phyloP scores from a whole-genome alignment of 2,797 vertebrate species.

The Erpetoichthys calabaricus region DNA sequence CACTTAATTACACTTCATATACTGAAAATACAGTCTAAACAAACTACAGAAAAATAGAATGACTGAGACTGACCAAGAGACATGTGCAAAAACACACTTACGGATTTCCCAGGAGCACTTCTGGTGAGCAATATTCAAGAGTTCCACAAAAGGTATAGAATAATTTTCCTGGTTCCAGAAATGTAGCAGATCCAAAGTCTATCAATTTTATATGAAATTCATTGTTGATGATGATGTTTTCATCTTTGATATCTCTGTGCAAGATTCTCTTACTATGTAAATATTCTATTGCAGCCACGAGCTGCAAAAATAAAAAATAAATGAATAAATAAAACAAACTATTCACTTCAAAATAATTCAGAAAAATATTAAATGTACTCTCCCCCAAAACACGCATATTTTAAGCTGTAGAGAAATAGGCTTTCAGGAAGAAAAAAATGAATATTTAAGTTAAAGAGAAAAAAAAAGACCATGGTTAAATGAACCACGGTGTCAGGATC shows the following conservation, averaged over 20 bases:
- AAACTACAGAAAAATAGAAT: too few species aligned
- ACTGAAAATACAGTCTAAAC: too few species aligned
- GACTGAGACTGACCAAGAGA: too few species aligned
- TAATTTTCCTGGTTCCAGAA: constrained; percentile 62
- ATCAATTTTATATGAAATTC: constrained; percentile 80
- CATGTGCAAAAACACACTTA: too few species aligned
- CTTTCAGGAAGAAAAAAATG: too few species aligned
- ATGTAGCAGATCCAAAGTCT: constrained; percentile 81
- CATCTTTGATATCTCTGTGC: constrained; percentile 92
- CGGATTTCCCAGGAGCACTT: constrained; percentile 84
- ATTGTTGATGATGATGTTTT: constrained; percentile 83
- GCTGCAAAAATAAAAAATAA: constrained; percentile 38
- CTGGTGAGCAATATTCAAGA: constrained; percentile 85
- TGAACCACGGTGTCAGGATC: too few species aligned
- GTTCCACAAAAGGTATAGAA: constrained; percentile 88
- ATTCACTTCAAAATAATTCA: neutral
- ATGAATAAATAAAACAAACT: constrained; percentile 8
- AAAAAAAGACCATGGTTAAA: too few species aligned
- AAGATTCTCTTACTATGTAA: constrained; percentile 62
- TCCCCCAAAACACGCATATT: too few species aligned
- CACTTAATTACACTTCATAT: too few species aligned
- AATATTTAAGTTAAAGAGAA: too few species aligned
- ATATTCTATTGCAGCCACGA: constrained; percentile 76
- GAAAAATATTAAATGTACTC: neutral
- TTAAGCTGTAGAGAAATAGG: too few species aligned